phyloP scores from a whole-genome alignment of 2,113 vertebrate genomes.

The Vulpes vulpes region DNA sequence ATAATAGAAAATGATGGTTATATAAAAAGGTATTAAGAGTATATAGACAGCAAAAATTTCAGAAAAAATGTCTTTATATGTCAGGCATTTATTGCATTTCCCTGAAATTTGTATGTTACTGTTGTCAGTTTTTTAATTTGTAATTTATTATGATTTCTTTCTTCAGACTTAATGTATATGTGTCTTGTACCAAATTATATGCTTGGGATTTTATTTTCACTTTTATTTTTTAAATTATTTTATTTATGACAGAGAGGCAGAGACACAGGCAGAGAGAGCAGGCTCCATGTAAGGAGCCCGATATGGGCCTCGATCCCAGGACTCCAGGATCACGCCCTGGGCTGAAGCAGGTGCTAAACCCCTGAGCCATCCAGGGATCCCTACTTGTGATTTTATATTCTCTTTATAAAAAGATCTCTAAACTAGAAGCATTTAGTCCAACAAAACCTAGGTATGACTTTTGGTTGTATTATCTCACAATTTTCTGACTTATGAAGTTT shows the following conservation, averaged over 20 bases:
- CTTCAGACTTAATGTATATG: not conserved
- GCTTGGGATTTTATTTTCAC: not conserved
- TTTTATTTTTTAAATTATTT: not conserved
- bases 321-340: no score
- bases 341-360: no score
- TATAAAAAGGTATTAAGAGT: not conserved
- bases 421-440: not conserved
- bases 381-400: not conserved
- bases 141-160: not conserved
- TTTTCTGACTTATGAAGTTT: not conserved
- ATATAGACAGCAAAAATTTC: not conserved
- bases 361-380: no score
- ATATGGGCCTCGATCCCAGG: no score
- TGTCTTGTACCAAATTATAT: not conserved
- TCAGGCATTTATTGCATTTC: not conserved
- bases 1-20: constrained; percentile 38
- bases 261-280: no score
- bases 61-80: not conserved
- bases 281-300: no score
- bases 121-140: not conserved
- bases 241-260: no score
- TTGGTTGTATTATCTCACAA: constrained; percentile 33
- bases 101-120: constrained; percentile 19
- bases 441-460: not conserved
- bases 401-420: not conserved